Percentiles rank a stretch among this genome's conserved stretches.
Evolutionary conservation across 2,113 vertebrate species (phyloP).

Genomic region (Oreocharis arfaki): DNA sequence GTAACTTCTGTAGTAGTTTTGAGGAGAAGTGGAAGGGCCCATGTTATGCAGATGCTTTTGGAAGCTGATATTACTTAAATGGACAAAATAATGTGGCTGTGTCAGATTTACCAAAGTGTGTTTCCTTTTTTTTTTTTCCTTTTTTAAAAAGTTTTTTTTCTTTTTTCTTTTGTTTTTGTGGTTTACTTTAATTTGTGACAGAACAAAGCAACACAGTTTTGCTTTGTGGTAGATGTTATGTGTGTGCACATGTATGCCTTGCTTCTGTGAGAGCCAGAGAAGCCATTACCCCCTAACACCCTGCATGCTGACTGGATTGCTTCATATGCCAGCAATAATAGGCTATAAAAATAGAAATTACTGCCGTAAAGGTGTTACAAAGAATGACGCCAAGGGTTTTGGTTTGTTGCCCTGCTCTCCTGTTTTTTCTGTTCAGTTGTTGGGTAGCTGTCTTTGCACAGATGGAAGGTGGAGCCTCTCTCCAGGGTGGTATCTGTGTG

Average conservation of each 20-base stretch:
- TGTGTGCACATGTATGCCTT: background rate
- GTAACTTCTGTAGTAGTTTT: background rate
- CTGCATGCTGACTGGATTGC: conserved; percentile 17
- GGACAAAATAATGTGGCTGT: background rate
- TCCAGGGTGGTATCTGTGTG: conserved; percentile 50
- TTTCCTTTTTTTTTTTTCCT: background rate
- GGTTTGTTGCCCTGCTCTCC: conserved; percentile 59
- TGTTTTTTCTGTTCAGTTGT: conserved; percentile 53
- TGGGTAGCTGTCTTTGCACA: conserved; percentile 63
- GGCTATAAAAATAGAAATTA: background rate
- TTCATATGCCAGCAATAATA: background rate
- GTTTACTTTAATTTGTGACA: background rate
- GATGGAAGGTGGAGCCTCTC: conserved; percentile 50
- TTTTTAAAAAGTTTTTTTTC: background rate
- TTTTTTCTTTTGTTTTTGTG: background rate
- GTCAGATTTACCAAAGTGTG: background rate
- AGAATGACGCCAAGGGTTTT: conserved; percentile 22
- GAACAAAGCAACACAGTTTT: background rate
- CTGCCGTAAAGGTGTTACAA: background rate
- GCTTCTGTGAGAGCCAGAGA: background rate
- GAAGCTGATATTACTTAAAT: background rate
- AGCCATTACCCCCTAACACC: background rate
- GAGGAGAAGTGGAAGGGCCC: background rate
- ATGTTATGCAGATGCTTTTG: background rate
- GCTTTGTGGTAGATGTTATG: background rate